Conservation (phyloP, 2,888 invertebrate species). For the Ypsolopha sequella region DNA sequence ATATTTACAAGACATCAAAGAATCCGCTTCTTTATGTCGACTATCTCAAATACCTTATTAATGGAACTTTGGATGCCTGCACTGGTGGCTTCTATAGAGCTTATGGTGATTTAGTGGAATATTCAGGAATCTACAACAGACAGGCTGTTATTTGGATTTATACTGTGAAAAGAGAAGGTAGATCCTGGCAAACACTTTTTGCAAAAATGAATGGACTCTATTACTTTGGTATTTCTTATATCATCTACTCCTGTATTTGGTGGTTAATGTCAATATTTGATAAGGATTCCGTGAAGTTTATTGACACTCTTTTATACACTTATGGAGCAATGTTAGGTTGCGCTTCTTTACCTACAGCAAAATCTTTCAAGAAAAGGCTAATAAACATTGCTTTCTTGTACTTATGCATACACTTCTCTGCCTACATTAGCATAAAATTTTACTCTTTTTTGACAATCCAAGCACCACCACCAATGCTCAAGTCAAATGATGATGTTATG, state of each 20-base stretch:
- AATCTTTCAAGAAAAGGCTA: conserved; percentile 35
- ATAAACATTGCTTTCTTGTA: conserved; percentile 35
- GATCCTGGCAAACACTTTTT: conserved; percentile 36
- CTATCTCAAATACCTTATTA: conserved; percentile 28
- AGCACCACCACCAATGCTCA: conserved; percentile 29
- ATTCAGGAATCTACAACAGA: conserved; percentile 40
- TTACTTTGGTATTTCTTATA: conserved; percentile 38
- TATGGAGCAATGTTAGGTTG: conserved; percentile 44
- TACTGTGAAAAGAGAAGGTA: conserved; percentile 24
- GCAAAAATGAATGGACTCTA: conserved; percentile 31
- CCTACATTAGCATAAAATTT: conserved; percentile 38
- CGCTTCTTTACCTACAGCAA: conserved; percentile 26
- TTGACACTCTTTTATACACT: conserved; percentile 26
- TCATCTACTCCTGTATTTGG: conserved; percentile 30
- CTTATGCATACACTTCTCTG: conserved; percentile 35
- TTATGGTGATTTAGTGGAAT: conserved; percentile 37
- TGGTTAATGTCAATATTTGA: conserved; percentile 29
- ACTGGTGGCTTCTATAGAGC: conserved; percentile 44
- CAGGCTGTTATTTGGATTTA: conserved; percentile 43
- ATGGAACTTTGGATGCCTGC: conserved; percentile 39
- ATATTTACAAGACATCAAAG: conserved; percentile 25
- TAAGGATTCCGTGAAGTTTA: conserved; percentile 18
- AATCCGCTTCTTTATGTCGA: conserved; percentile 18
- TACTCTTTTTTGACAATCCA: conserved; percentile 44
- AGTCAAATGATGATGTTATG: conserved; percentile 32